Base-by-base conservation (phyloP, 2,113 vertebrate species). In the Nanorana parkeri region DNA sequence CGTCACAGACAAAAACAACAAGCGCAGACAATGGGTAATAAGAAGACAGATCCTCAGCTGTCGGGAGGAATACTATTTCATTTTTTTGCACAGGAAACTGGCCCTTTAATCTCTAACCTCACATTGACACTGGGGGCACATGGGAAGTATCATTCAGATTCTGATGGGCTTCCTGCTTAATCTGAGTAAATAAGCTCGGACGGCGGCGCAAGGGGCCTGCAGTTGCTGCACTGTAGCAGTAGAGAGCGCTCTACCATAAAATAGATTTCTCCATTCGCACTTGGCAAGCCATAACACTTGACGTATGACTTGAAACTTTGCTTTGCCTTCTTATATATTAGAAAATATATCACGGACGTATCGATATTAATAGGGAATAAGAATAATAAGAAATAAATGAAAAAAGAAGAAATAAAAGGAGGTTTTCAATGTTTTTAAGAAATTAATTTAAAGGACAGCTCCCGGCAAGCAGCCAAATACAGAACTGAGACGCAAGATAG, bases 231-330 rank as follows among this genome's bases (percentile, higher is more conserved):
- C 64, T 54, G 17, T 65, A 32, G 54, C 79, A 81, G 79, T 73
- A 81, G 79, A 81, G 79, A 73, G 79, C 68, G 63, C 79, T 73
- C 68, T 81, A 24, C 26, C 47, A 63, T 71, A 81, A 32, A 65
- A 32, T n/a, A 64, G 68, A 73, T 54, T 29, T 55, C 17, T 54
- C 17, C 20, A 47, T 36, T 47, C 41, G 11, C 41, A 11, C 41
- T 15, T 10, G 4, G 32, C 32, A 36, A 36, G 32, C 8, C 8
- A 7, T 47, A 47, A 10, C 41, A 47, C 41, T 47, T 47, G 41
- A 47, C 13, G 41, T 47, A 47, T 13, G 41, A 47, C 41, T 47
- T 47, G 1, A 47, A 47, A 47, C 41, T 47, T 47, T 47, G 41
- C 41, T 47, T 47, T 47, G 1, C 41, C 10, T 2, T 47, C 10